Evolutionary conservation across 1,140 invertebrate species (phyloP).

Genomic region (Pissodes strobi): DNA sequence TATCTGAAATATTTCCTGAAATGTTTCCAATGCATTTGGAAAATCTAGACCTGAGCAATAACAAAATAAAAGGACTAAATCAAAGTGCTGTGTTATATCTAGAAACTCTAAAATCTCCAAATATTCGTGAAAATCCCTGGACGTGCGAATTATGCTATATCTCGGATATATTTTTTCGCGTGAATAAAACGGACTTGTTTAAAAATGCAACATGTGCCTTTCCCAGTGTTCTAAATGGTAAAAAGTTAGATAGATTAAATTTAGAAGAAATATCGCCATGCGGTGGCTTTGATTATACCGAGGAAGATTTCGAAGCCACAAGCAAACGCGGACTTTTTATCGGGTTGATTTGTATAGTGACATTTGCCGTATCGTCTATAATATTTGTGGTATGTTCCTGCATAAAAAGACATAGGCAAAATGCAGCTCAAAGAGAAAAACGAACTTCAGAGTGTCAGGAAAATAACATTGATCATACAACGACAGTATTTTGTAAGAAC

Average conservation of each 20-base stretch:
- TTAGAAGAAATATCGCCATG: constrained; percentile 47
- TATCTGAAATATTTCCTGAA: constrained; percentile 20
- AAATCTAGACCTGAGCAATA: constrained; percentile 66
- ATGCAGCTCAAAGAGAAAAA: constrained; percentile 36
- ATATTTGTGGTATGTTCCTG: constrained; percentile 52
- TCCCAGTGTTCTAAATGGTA: constrained; percentile 46
- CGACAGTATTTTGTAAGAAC: constrained; percentile 52
- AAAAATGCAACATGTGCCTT: constrained; percentile 48
- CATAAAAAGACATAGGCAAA: constrained; percentile 40
- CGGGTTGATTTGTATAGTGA: constrained; percentile 44
- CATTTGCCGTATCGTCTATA: constrained; percentile 48
- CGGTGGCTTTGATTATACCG: constrained; percentile 28
- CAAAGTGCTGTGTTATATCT: constrained; percentile 61
- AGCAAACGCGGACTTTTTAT: constrained; percentile 46
- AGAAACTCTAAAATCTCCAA: constrained; percentile 60
- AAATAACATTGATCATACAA: constrained; percentile 37
- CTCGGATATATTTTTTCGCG: constrained; percentile 56
- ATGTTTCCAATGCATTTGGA: constrained; percentile 61
- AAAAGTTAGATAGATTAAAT: constrained; percentile 40
- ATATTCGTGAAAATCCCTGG: constrained; percentile 67
- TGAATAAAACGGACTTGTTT: constrained; percentile 54
- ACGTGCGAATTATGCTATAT: constrained; percentile 67
- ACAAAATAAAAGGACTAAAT: constrained; percentile 63
- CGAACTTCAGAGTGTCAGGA: constrained; percentile 38
- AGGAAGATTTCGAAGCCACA: constrained; percentile 8